These are phyloP conservation scores for Drosophila eugracilis DNA, from an alignment of 1,140 invertebrate species.

Conservation along the genomic window DNA sequence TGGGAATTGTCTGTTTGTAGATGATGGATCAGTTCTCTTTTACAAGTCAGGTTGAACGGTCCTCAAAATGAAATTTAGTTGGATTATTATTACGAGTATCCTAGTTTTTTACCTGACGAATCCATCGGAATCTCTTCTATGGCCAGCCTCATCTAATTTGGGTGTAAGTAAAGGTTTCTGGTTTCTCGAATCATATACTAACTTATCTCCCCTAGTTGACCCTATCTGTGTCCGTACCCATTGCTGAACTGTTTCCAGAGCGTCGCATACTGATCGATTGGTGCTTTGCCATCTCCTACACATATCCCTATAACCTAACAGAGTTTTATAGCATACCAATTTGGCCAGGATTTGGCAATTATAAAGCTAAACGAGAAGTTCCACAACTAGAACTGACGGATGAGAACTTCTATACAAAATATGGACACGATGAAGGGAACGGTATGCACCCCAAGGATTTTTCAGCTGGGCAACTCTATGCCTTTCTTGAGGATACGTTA, in stretches of 20 bases:
- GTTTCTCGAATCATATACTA: not conserved
- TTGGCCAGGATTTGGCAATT: conserved; percentile 74
- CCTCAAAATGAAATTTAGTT: conserved; percentile 25
- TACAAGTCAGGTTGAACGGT: conserved; percentile 22
- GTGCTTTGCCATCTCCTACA: conserved; percentile 76
- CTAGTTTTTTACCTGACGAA: not conserved
- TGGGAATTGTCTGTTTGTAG: conserved; percentile 14
- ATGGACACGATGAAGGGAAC: conserved; percentile 41
- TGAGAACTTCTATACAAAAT: conserved; percentile 51
- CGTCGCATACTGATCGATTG: conserved; percentile 73
- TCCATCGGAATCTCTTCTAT: conserved; percentile 23
- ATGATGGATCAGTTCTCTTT: conserved; percentile 31
- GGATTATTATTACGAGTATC: not conserved
- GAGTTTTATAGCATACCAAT: conserved; percentile 80
- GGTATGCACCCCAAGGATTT: conserved; percentile 70
- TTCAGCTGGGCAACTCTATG: conserved; percentile 75
- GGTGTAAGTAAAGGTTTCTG: conserved; percentile 33
- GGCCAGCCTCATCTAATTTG: conserved; percentile 47
- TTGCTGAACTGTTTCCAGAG: conserved; percentile 69
- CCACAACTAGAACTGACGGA: conserved; percentile 31
- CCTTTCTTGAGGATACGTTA: conserved; percentile 57
- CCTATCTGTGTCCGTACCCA: conserved; percentile 63
- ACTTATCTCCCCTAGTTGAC: conserved; percentile 29
- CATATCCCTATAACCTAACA: conserved; percentile 52
- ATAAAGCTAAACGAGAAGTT: conserved; percentile 52